Base-by-base conservation (phyloP, 1,140 invertebrate genomes). In the Bombus sibiricus region DNA sequence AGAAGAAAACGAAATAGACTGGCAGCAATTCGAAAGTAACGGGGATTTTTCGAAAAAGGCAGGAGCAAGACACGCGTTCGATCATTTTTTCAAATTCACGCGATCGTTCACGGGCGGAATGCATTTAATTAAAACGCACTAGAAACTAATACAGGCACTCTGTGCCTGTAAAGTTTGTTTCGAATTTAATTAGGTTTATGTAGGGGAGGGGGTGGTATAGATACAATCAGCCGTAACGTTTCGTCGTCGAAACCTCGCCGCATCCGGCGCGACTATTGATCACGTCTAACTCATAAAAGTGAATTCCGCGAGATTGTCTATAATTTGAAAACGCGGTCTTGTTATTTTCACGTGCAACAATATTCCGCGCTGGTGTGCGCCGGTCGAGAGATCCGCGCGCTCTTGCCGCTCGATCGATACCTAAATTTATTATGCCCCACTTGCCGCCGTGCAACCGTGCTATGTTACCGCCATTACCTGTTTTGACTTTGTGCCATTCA, bases 401-500 rank as follows among this genome's bases (percentile, higher is more conserved):
- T 83, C 57, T 82, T 82, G 3, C 32, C 80, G 80, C 43, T 62
- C 85, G 85, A 86, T 86, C 85, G 81, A 86, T 82, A 83, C 85
- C 79, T 86, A 86, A 86, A 86, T 86, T 86, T 86, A 86, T 86
- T 85, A 86, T 77, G 62, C 81, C 64, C 64, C 85, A 72, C 73
- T 77, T 69, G 80, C 53, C 64, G 77, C 37, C 59, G 69, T 32
- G 66, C 53, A 47, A 62, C 76, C 77, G 53, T 69, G 71, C 18
- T 59, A 59, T 43, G 59, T 39, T 85, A 71, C 69, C 78, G 47
- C 71, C 47, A 43, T 85, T 85, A 85, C 71, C 71, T 81, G 78
- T 81, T 85, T 85, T n/a, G 79, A 85, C 84, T 81, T 66, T 34
- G 43, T 28, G 83, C 69, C 77, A 62, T 37, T 66, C 43, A 68